A percentile compares a stretch with the other conserved stretches of the same genome.
These are phyloP conservation scores for Sus scrofa DNA, from an alignment of 2,113 vertebrate genomes.

Conservation along the genomic window DNA sequence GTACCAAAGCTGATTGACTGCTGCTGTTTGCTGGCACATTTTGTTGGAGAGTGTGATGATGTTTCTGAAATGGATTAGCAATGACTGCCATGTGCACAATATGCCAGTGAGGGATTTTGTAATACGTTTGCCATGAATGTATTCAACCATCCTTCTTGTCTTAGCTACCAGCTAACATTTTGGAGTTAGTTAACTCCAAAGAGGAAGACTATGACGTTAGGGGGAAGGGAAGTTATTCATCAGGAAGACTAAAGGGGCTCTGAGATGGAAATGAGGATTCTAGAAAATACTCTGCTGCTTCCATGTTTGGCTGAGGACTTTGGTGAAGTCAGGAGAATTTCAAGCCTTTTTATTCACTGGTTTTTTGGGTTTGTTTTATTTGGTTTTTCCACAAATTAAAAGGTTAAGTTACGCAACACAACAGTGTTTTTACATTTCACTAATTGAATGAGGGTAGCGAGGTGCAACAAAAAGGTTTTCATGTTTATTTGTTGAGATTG, in stretches of 20 bases:
- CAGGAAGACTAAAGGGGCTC: neutral
- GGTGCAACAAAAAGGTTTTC: neutral
- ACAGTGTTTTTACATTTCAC: slow-evolving; percentile 29
- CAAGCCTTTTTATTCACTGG: neutral
- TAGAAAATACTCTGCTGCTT: neutral
- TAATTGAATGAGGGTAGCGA: slow-evolving; percentile 48
- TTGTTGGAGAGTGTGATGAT: neutral
- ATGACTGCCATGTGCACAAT: neutral
- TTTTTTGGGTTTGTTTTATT: neutral
- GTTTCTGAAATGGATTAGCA: neutral
- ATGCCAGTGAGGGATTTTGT: neutral
- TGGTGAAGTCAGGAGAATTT: neutral
- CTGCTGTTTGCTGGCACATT: neutral
- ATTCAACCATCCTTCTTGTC: neutral
- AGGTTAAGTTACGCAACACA: neutral
- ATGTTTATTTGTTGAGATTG: slow-evolving; percentile 62
- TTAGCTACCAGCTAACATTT: neutral
- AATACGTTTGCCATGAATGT: neutral
- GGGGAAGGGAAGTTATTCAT: neutral
- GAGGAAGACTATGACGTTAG: neutral
- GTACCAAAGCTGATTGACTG: neutral
- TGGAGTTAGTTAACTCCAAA: neutral
- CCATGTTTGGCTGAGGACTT: neutral
- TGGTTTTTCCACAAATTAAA: slow-evolving; percentile 11
- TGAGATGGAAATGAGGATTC: neutral